Percentiles rank a stretch among this genome's conserved stretches.
Evolutionary conservation across 2,113 vertebrate genomes (phyloP).

Genomic region (Eurystomus gularis): DNA sequence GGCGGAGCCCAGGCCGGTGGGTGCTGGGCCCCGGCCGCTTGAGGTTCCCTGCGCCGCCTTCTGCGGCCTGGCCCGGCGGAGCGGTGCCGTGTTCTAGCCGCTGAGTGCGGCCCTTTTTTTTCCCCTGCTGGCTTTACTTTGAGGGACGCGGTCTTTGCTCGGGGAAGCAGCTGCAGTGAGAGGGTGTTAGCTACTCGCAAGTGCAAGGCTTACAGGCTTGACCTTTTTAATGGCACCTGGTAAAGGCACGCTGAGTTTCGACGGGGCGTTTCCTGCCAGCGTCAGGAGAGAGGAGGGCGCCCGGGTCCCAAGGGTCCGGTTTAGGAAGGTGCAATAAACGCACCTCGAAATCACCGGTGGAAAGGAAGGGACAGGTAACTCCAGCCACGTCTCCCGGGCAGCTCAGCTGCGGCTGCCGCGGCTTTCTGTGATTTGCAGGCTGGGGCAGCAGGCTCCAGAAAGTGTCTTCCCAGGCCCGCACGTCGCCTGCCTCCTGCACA

Average conservation of each 20-base stretch:
- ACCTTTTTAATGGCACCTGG: background rate
- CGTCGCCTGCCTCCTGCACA: fast-evolving
- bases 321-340: too few relatives aligned
- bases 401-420: background rate
- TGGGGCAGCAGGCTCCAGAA: background rate
- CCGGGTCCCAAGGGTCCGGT: background rate
- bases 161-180: background rate
- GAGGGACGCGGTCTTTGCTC: background rate
- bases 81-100: background rate
- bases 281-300: background rate
- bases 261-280: background rate
- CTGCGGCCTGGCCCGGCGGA: background rate
- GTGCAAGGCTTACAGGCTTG: background rate
- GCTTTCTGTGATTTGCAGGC: background rate
- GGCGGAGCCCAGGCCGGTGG: background rate
- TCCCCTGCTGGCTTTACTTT: background rate
- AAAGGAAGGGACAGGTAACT: fast-evolving
- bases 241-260: too few relatives aligned
- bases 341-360: fast-evolving
- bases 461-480: background rate
- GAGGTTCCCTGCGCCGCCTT: background rate
- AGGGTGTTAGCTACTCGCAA: too few relatives aligned
- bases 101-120: background rate
- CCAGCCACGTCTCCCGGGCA: fast-evolving
- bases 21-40: too few relatives aligned